phyloP scores from a whole-genome alignment of 2,113 vertebrate species.

The Pomatostomus ruficeps region DNA sequence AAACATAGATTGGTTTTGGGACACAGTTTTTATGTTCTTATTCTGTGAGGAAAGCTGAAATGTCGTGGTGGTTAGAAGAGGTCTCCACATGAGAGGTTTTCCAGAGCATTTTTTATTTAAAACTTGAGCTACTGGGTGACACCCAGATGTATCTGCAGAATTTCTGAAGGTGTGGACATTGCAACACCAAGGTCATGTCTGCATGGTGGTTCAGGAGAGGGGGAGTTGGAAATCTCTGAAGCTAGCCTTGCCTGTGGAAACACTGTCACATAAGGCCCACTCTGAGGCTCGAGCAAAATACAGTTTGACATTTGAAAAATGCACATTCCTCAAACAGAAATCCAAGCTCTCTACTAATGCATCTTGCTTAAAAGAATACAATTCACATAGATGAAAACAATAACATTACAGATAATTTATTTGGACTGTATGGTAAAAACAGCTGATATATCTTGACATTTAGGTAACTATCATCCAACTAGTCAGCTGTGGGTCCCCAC shows the following conservation, averaged over 20 bases:
- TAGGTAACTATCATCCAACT: not conserved
- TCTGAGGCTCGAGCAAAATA: not conserved
- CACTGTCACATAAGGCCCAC: not conserved
- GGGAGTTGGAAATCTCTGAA: not conserved
- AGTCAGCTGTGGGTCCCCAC: not conserved
- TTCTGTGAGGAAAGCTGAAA: not conserved
- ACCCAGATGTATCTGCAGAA: not conserved
- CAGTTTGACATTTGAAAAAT: not conserved
- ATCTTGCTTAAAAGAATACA: not conserved
- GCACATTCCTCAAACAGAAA: not conserved
- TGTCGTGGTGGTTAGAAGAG: not conserved
- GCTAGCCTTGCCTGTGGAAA: not conserved
- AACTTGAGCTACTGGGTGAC: not conserved
- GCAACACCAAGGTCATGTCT: not conserved
- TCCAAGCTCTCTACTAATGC: not conserved
- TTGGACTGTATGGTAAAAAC: not conserved
- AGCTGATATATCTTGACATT: not conserved
- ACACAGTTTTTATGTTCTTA: not conserved
- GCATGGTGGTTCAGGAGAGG: not conserved
- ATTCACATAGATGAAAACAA: not conserved
- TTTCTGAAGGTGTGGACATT: not conserved
- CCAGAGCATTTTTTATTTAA: not conserved
- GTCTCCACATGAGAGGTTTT: not conserved
- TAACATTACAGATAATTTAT: not conserved
- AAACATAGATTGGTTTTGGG: not conserved